Base-by-base conservation (phyloP, 2,888 invertebrate genomes). In the Clunio marinus region DNA sequence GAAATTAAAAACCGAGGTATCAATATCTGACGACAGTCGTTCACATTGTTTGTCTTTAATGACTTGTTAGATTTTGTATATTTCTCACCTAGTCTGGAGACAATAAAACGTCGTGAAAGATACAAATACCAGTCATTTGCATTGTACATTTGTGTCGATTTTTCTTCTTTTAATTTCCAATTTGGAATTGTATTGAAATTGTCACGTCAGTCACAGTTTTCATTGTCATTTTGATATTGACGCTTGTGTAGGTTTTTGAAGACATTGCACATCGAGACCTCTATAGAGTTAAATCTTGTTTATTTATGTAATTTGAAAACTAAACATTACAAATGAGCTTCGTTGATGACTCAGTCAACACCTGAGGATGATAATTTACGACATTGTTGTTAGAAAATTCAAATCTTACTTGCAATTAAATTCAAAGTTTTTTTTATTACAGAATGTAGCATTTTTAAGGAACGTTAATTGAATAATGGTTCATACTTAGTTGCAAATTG, bases 231-330 rank as follows among this genome's bases (percentile, higher is more conserved):
- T 13, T 62, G 22, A 60, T 62, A 22, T 37, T n/a, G 15, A 28
- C 32, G 28, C 37, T 62, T 62, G 41, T 62, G 62, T 62, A 62
- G 62, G 62, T 37, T 13, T 62, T 5, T 41, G 3, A n/a, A n/a
- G n/a, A n/a, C 28, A 27, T 57, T 57, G 13, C 17, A 51, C 51
- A 51, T 27, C 15, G 24, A 41, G 62, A n/a, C 10, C 41, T 41
- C n/a, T n/a, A 13, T 41, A 10, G 41, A 35, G 13, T 37, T 60
- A 20, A 35, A 60, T 32, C 60, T 60, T 60, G 28, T 32, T 37
- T 60, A 60, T 60, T 22, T n/a, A 41, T 41, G 7, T n/a, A 41
- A 5, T 15, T 41, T 28, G 57, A 24, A 57, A 57, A 28, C n/a
- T 17, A 55, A 55, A 10, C 17, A 7, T 32, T 17, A 17, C 28